A percentile compares a stretch with the other conserved stretches of the same genome.
Evolutionary conservation across 2,888 invertebrate genomes (phyloP).

Genomic region (Andrena minutula): DNA sequence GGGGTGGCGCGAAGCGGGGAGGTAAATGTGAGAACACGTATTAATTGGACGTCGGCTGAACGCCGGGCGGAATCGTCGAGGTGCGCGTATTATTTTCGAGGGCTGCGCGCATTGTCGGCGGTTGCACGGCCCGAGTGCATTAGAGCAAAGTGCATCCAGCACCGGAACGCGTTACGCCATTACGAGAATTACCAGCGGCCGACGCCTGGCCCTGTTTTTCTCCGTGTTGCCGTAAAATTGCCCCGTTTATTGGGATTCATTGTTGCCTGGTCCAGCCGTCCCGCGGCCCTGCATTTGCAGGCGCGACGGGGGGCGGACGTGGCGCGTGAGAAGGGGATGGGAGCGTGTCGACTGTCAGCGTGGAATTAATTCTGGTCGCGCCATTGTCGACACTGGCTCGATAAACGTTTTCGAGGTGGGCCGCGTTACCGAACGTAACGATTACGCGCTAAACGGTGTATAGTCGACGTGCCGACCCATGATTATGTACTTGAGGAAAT

Average conservation of each 20-base stretch:
- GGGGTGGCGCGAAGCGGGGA: background rate
- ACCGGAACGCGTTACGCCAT: constrained; percentile 70
- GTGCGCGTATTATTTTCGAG: constrained; percentile 61
- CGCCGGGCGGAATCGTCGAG: constrained; percentile 21
- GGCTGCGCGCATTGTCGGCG: constrained; percentile 42
- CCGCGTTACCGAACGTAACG: background rate
- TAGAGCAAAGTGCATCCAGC: constrained; percentile 75
- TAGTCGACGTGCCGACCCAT: background rate
- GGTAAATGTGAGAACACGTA: background rate
- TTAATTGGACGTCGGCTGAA: constrained; percentile 13
- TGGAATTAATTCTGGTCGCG: constrained; percentile 42
- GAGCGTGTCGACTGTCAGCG: constrained; percentile 26
- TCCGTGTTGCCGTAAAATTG: constrained; percentile 67
- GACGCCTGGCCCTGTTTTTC: constrained; percentile 62
- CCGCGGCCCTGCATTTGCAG: constrained; percentile 2
- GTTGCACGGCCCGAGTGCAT: constrained; percentile 65
- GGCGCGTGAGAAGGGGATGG: constrained; percentile 22
- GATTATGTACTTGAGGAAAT: background rate
- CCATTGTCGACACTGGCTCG: background rate
- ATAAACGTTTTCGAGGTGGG: constrained; percentile 24
- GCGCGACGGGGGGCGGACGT: background rate
- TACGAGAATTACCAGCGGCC: constrained; percentile 74
- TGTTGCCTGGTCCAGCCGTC: constrained; percentile 42
- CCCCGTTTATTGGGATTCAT: constrained; percentile 70
- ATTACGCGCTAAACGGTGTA: background rate